phyloP scores from a whole-genome alignment of 2,888 invertebrate species.

The Erebia epiphron region DNA sequence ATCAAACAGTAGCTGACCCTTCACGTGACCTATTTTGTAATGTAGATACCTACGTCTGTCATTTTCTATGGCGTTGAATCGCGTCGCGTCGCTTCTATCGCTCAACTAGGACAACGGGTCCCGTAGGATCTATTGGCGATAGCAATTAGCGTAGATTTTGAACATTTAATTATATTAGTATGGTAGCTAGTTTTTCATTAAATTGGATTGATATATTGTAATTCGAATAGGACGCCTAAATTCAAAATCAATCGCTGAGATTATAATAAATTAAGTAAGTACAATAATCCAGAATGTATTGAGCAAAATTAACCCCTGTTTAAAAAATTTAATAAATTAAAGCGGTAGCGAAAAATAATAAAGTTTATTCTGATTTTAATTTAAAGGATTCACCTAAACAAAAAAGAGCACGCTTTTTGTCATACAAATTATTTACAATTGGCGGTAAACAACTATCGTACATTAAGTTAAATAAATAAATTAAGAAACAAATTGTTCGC shows the following conservation, averaged over 20 bases:
- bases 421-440: slow-evolving; percentile 10
- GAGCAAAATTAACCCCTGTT: not conserved
- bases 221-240: not conserved
- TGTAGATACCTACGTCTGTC: too few relatives aligned
- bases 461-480: slow-evolving; percentile 11
- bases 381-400: not conserved
- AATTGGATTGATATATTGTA: too few relatives aligned
- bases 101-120: too few relatives aligned
- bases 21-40: too few relatives aligned
- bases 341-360: not conserved
- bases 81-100: too few relatives aligned
- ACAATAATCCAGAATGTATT: not conserved
- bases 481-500: not conserved
- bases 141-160: too few relatives aligned
- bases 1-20: too few relatives aligned
- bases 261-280: not conserved
- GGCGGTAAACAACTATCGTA: slow-evolving; percentile 5
- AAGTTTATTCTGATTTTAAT: not conserved
- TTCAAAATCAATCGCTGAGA: not conserved
- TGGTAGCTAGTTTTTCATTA: too few relatives aligned
- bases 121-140: too few relatives aligned
- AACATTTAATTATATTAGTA: too few relatives aligned
- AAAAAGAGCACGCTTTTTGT: slow-evolving; percentile 5
- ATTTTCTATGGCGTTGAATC: too few relatives aligned
- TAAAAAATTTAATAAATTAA: not conserved